These are phyloP conservation scores for Ophioninae sp. DNA, from an alignment of 2,888 invertebrate genomes.

Conservation along the genomic window DNA sequence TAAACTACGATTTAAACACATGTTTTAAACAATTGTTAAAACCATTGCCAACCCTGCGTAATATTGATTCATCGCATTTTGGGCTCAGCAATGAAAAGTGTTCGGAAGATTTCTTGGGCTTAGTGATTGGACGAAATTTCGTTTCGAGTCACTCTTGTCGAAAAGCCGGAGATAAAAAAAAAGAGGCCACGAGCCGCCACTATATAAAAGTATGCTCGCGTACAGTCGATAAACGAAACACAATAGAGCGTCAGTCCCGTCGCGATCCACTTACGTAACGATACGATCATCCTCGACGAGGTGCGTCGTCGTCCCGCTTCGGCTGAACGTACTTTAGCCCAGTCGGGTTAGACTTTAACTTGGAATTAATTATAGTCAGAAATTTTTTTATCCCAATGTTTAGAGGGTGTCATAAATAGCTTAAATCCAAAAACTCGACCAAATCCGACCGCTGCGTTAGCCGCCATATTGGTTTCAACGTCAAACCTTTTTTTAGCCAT, in stretches of 20 bases:
- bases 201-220: conserved; percentile 39
- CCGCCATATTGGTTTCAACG: no score
- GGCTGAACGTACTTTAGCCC: conserved; percentile 48
- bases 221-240: conserved; percentile 41
- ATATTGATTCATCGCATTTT: neutral
- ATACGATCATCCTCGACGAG: conserved; percentile 38
- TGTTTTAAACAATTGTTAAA: no score
- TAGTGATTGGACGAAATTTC: neutral
- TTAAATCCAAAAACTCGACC: no score
- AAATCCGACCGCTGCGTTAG: no score
- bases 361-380: no score
- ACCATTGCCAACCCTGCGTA: neutral
- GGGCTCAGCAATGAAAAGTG: neutral
- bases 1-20: no score
- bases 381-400: no score
- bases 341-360: no score
- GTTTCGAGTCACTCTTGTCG: neutral
- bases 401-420: no score
- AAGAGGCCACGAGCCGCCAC: conserved; percentile 29
- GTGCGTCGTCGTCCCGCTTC: conserved; percentile 44
- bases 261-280: conserved; percentile 54
- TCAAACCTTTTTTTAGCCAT: no score
- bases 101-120: neutral
- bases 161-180: conserved; percentile 15
- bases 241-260: conserved; percentile 45